These are phyloP conservation scores for Cepphus grylle DNA, from an alignment of 2,113 vertebrate species.

Conservation along the genomic window DNA sequence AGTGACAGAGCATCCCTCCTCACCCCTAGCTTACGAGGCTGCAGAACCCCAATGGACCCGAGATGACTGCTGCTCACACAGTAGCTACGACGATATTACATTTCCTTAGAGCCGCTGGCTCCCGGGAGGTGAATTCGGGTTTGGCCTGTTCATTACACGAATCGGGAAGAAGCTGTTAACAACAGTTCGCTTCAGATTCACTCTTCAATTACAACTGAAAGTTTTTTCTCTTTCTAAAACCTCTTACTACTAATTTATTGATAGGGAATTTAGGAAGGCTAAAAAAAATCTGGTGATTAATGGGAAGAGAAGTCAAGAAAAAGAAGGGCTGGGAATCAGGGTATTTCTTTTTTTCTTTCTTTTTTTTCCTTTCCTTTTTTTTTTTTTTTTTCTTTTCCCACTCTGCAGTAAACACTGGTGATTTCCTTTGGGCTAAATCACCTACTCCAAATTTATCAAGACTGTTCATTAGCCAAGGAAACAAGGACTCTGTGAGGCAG, in stretches of 20 bases:
- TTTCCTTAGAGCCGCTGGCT: not conserved
- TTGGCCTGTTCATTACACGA: not conserved
- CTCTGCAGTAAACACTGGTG: not conserved
- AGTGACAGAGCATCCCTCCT: not conserved
- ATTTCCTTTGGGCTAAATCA: not conserved
- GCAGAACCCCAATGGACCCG: not conserved
- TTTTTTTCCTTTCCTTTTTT: no score
- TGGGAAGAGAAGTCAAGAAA: not conserved
- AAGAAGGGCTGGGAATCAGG: not conserved
- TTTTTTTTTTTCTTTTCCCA: not conserved
- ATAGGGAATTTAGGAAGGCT: not conserved
- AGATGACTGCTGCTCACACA: not conserved
- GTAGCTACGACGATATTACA: not conserved
- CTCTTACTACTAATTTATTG: not conserved
- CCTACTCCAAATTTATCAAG: not conserved
- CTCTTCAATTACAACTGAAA: not conserved
- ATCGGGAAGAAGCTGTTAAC: not conserved
- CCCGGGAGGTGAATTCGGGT: not conserved
- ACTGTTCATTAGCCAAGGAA: not conserved
- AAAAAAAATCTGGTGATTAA: not conserved
- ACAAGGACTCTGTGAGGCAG: not conserved
- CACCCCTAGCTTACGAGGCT: not conserved
- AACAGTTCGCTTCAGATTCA: not conserved
- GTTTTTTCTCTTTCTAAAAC: not conserved
- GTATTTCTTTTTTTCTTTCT: not conserved